Conservation (phyloP, 53 echinoderm and acorn worm genomes). For the Stichopus horrens region DNA sequence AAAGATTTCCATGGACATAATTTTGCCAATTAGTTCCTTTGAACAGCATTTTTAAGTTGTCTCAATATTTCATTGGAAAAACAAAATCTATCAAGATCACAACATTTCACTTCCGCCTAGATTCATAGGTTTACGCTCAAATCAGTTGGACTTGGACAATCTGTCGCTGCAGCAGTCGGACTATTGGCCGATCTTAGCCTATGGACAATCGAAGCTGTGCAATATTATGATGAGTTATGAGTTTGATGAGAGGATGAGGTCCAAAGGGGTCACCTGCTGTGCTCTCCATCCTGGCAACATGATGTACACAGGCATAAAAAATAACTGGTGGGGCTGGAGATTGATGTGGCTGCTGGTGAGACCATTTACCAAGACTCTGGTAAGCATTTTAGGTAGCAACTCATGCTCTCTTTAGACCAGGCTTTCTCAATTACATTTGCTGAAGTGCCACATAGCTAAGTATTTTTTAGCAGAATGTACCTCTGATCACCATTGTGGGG, state of each 20-base stretch:
- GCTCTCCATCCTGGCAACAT: constrained; percentile 89
- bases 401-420: too few species aligned
- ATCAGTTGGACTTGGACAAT: constrained; percentile 74
- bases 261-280: constrained; percentile 66
- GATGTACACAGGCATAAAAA: constrained; percentile 79
- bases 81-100: too few species aligned
- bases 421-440: too few species aligned
- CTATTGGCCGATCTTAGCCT: constrained; percentile 87
- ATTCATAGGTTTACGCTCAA: constrained; percentile 70
- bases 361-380: constrained; percentile 85
- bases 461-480: too few species aligned
- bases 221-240: constrained; percentile 76
- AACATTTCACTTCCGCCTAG: constrained; percentile 15
- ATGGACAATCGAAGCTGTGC: constrained; percentile 86
- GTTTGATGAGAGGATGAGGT: constrained; percentile 56
- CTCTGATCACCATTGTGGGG: too few species aligned
- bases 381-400: constrained; percentile 37
- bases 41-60: too few species aligned
- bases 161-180: constrained; percentile 69
- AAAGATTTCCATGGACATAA: too few species aligned
- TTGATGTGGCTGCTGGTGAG: constrained; percentile 70
- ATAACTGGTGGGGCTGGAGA: constrained; percentile 81
- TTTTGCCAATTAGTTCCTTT: too few species aligned
- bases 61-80: too few species aligned
- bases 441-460: too few species aligned